phyloP scores from a whole-genome alignment of 2,113 vertebrate genomes.

The Macrotus californicus region DNA sequence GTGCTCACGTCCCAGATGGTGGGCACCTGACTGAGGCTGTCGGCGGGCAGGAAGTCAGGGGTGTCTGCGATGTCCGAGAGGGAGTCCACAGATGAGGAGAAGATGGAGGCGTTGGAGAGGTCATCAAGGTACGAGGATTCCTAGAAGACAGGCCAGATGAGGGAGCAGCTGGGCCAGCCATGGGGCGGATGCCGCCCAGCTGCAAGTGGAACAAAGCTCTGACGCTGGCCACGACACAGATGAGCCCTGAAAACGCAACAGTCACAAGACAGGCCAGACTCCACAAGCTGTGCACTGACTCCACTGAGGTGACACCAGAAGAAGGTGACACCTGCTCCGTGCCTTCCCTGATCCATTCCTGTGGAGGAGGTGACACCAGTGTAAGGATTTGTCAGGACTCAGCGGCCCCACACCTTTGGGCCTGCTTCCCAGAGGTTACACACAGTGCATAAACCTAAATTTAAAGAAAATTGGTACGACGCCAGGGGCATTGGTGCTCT shows the following conservation, averaged over 20 bases:
- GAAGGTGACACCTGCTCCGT: neutral
- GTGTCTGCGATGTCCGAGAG: conserved; percentile 89
- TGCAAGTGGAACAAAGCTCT: neutral
- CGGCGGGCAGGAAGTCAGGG: conserved; percentile 83
- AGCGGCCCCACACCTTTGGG: neutral
- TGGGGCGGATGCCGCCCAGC: neutral
- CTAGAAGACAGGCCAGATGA: conserved; percentile 69
- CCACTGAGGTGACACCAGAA: neutral
- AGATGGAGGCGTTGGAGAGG: conserved; percentile 89
- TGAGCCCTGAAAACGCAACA: neutral
- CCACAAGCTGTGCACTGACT: neutral
- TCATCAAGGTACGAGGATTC: conserved; percentile 92
- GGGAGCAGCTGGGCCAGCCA: neutral
- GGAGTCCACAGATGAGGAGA: conserved; percentile 93
- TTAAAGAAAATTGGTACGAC: neutral
- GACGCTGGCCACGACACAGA: neutral
- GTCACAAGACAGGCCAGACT: neutral
- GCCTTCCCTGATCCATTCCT: neutral
- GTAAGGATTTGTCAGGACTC: neutral
- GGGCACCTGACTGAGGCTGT: conserved; percentile 87
- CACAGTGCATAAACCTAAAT: neutral
- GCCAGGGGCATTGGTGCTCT: neutral
- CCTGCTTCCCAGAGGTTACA: neutral
- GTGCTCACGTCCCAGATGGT: conserved; percentile 93
- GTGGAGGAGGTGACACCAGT: neutral